Percentiles rank a stretch among this genome's conserved stretches.
phyloP scores from a whole-genome alignment of 2,797 vertebrate genomes.

The Antennarius maculatus region DNA sequence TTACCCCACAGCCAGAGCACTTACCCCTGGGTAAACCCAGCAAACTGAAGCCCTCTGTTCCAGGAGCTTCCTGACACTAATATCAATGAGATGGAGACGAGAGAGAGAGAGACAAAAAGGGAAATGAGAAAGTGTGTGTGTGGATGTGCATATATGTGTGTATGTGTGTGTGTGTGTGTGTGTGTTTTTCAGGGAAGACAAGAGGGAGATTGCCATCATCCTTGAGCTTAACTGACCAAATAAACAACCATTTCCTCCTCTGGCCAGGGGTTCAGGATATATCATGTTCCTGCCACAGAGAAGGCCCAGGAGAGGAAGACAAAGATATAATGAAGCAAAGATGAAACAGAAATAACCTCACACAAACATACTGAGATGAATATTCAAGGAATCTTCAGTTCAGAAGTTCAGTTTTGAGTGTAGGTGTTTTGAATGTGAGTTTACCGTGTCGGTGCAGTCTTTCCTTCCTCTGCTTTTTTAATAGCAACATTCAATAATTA shows the following conservation, averaged over 20 bases:
- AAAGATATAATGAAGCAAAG: not conserved
- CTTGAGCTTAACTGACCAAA: slow-evolving; percentile 59
- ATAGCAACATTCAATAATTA: not conserved
- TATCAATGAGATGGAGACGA: slow-evolving; percentile 53
- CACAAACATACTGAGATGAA: not conserved
- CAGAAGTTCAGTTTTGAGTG: not conserved
- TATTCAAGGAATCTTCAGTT: not conserved
- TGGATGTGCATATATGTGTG: slow-evolving; percentile 1
- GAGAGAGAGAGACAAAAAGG: slow-evolving; percentile 6
- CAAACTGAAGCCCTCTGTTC: slow-evolving; percentile 73
- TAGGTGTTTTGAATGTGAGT: not conserved
- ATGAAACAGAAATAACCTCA: not conserved
- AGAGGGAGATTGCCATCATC: slow-evolving; percentile 56
- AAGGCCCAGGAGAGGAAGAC: slow-evolving; percentile 3
- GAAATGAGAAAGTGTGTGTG: not conserved
- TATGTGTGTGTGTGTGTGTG: not conserved
- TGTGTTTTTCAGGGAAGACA: slow-evolving; percentile 29
- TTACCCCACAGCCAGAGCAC: slow-evolving; percentile 42
- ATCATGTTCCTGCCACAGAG: slow-evolving; percentile 52
- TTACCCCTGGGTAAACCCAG: slow-evolving; percentile 56
- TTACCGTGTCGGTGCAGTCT: not conserved
- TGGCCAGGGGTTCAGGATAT: slow-evolving; percentile 53
- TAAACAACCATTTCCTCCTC: slow-evolving; percentile 74
- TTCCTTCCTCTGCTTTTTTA: not conserved
- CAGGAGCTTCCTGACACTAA: slow-evolving; percentile 54